These are phyloP conservation scores for Anoplopoma fimbria DNA, from an alignment of 2,113 vertebrate species.

Conservation along the genomic window DNA sequence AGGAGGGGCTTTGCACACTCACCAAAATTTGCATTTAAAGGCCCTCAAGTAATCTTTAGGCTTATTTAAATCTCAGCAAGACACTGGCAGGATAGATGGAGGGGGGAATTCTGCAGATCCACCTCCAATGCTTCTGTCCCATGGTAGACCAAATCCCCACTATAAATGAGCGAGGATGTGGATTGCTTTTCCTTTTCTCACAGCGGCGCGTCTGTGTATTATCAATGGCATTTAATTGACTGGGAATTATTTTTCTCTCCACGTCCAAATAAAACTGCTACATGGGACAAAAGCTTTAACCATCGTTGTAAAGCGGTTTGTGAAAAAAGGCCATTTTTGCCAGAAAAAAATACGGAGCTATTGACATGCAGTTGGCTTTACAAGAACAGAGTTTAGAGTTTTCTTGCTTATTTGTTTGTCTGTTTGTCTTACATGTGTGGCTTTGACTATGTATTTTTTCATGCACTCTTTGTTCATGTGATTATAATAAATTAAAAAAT, in stretches of 20 bases:
- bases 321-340: constrained; percentile 33
- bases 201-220: constrained; percentile 66
- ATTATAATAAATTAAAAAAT: constrained; percentile 62
- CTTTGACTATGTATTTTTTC: constrained; percentile 50
- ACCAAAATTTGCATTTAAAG: constrained; percentile 85
- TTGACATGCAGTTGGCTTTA: constrained; percentile 45
- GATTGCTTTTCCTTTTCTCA: constrained; percentile 61
- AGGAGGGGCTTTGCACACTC: constrained; percentile 78
- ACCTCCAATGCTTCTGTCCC: constrained; percentile 79
- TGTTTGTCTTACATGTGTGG: constrained; percentile 52
- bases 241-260: constrained; percentile 63
- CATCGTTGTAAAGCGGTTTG: constrained; percentile 52
- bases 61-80: constrained; percentile 86
- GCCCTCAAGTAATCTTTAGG: constrained; percentile 84
- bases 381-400: constrained; percentile 30
- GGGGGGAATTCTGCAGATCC: constrained; percentile 63
- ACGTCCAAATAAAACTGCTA: constrained; percentile 69
- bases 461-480: constrained; percentile 41
- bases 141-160: constrained; percentile 76
- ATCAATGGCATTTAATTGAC: constrained; percentile 81
- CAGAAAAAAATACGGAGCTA: constrained; percentile 32
- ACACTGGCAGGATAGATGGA: constrained; percentile 68
- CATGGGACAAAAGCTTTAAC: constrained; percentile 58
- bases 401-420: constrained; percentile 31
- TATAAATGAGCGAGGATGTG: constrained; percentile 70